Evolutionary conservation across 2,113 vertebrate species (phyloP).

Genomic region (Myiozetetes cayanensis): DNA sequence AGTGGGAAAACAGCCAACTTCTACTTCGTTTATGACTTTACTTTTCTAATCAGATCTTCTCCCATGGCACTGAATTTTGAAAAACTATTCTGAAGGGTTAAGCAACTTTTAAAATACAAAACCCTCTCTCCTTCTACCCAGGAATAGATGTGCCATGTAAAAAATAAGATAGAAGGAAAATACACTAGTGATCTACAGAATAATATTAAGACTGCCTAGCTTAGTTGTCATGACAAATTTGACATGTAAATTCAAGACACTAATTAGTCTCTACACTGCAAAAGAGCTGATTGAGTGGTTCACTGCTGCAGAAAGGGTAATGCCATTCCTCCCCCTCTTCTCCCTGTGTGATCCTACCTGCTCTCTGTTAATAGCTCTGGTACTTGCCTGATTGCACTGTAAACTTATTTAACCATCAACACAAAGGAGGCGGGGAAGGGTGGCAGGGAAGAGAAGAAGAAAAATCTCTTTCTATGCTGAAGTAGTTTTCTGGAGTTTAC

Average conservation of each 20-base stretch:
- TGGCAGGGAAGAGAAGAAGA: background rate
- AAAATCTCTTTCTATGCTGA: background rate
- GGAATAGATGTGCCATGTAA: background rate
- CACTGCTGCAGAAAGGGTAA: background rate
- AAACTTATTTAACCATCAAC: background rate
- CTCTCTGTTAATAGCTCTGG: background rate
- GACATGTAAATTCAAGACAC: background rate
- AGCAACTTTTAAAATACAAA: background rate
- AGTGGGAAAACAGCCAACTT: background rate
- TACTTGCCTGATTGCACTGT: background rate
- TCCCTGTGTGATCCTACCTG: background rate
- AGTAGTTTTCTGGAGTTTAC: background rate
- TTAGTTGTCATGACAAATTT: background rate
- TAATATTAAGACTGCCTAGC: background rate
- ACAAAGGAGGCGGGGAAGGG: fast-evolving
- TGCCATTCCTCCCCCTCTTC: background rate
- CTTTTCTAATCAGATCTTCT: background rate
- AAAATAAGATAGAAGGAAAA: background rate
- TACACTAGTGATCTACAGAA: background rate
- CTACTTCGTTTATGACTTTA: background rate
- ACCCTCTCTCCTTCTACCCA: background rate
- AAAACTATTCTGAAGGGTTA: background rate
- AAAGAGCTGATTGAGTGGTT: background rate
- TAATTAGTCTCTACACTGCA: background rate
- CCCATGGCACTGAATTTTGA: background rate